Evolutionary conservation across 2,113 vertebrate genomes (phyloP), one percentile per base, ranked within the genome.

Genomic region (Colistium nudipinnis): DNA sequence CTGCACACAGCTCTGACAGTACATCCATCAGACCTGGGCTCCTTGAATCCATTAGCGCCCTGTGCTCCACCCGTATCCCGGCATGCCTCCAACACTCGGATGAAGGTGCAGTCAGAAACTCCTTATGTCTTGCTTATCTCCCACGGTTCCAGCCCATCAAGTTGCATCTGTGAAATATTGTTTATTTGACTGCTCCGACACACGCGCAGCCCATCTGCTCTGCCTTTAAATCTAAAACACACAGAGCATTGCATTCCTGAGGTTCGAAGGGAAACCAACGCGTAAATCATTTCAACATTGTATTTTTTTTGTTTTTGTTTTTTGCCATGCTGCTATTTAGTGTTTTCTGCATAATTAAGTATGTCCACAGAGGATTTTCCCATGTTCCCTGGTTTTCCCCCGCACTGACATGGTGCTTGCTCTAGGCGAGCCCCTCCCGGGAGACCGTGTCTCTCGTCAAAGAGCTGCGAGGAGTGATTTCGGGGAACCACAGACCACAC

Each of bases 381-480:
- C 3, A 52, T 38, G 30, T 33, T n/a, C n/a, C 11, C 27, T 30
- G 6, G 10, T 53, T 33, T 39, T 1, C 11, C n/a, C 2, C 10
- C 43, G 52, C 52, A 35, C 28, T 79, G 16, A 73, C 41, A 12
- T 30, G 28, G 22, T 31, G n/a, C 57, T 63, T 22, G 31, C 22
- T 45, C 31, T 86, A 86, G 80, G 87, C 92, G 59, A 90, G 93
- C 39, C 88, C 90, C 0, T 2, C 91, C 28, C 70, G 75, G 28
- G 90, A 93, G 76, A 76, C 92, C 14, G 86, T 89, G 74, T 90
- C 85, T 66, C 87, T 93, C 38, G 74, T 93, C 61, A 82, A 84
- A 41, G 92, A 94, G 53, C 28, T 92, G 63, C 79, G 24, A 56
- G 87, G 60, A 45, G 90, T 86, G 59, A 91, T 87, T 65, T 88